phyloP scores from a whole-genome alignment of 2,113 vertebrate genomes.

The Ammodytes marinus region DNA sequence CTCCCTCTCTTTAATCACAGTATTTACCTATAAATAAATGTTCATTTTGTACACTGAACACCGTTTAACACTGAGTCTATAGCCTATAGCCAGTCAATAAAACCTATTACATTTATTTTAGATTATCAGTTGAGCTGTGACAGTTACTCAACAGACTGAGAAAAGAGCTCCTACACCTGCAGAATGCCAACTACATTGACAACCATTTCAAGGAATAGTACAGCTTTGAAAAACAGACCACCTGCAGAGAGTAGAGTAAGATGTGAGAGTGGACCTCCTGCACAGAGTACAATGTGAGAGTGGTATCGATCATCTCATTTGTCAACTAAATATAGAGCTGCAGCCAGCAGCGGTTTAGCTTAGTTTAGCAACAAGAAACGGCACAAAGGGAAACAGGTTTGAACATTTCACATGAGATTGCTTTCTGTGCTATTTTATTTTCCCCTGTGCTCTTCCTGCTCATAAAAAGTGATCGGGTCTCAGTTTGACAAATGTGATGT shows the following conservation, averaged over 20 bases:
- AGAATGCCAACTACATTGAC: not conserved
- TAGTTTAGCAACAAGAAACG: not conserved
- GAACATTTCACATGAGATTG: not conserved
- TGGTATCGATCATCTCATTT: not conserved
- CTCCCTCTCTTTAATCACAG: not conserved
- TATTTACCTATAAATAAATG: not conserved
- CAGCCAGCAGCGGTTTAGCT: not conserved
- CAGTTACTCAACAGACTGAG: not conserved
- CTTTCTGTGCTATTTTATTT: not conserved
- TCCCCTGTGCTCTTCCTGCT: not conserved
- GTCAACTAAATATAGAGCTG: not conserved
- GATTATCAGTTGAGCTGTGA: not conserved
- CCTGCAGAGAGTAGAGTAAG: not conserved
- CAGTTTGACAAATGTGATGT: not conserved
- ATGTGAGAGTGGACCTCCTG: not conserved
- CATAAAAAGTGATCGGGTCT: not conserved
- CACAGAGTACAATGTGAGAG: too few species aligned
- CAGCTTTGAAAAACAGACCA: too few species aligned
- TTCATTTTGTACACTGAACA: not conserved
- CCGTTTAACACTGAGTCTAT: not conserved
- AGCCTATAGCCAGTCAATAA: not conserved
- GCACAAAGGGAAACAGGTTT: not conserved
- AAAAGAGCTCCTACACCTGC: not conserved
- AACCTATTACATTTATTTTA: conserved; percentile 4
- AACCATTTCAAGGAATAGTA: not conserved